These are phyloP conservation scores for Arrhamphus sclerolepis DNA, from an alignment of 2,797 vertebrate species.

Conservation along the genomic window DNA sequence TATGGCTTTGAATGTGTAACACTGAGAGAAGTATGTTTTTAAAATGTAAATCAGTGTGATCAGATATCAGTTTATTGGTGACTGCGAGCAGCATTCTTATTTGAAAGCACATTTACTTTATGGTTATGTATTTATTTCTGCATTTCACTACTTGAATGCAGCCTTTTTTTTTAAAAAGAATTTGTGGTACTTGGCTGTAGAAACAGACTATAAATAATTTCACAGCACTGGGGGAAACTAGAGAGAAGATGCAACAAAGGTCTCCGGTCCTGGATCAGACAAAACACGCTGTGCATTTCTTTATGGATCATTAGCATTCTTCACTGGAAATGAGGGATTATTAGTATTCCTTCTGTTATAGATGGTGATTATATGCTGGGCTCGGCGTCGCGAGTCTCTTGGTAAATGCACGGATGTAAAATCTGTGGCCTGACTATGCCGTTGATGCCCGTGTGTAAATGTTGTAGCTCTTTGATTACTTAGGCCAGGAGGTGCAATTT, in stretches of 20 bases:
- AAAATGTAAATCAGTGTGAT: not conserved
- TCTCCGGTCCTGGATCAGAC: not conserved
- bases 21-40: slow-evolving; percentile 11
- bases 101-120: not conserved
- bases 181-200: not conserved
- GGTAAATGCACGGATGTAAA: slow-evolving; percentile 34
- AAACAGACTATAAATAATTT: not conserved
- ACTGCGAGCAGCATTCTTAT: not conserved
- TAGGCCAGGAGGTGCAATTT: slow-evolving; percentile 33
- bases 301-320: slow-evolving; percentile 49
- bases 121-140: slow-evolving; percentile 1
- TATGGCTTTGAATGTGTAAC: slow-evolving; percentile 13
- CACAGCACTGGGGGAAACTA: not conserved
- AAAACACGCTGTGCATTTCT: slow-evolving; percentile 1
- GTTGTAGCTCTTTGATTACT: slow-evolving; percentile 32
- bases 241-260: not conserved
- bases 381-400: slow-evolving; percentile 20
- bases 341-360: slow-evolving; percentile 34
- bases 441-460: slow-evolving; percentile 41
- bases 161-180: not conserved
- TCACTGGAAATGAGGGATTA: slow-evolving; percentile 26
- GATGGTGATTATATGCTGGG: slow-evolving; percentile 45
- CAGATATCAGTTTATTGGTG: not conserved
- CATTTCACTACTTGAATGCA: not conserved
- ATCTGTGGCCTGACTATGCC: slow-evolving; percentile 22